Evolutionary conservation across 1,140 invertebrate species (phyloP).

Genomic region (Orussus abietinus): DNA sequence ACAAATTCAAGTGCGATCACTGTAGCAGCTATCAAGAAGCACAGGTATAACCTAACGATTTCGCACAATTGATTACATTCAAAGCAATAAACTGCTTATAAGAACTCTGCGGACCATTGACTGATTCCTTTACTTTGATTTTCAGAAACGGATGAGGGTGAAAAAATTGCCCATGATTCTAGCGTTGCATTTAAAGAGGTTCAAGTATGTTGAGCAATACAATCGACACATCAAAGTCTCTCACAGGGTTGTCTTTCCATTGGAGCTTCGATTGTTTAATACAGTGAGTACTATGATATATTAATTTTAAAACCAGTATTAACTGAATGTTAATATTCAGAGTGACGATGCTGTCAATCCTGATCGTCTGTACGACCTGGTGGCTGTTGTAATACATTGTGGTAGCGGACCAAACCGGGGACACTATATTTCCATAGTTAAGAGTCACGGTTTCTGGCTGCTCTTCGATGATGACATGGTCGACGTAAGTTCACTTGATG

Average conservation of each 20-base stretch:
- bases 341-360: slow-evolving; percentile 97
- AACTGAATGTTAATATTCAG: slow-evolving; percentile 47
- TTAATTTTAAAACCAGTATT: slow-evolving; percentile 9
- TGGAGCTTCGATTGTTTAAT: slow-evolving; percentile 96
- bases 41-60: no score
- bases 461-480: slow-evolving; percentile 99
- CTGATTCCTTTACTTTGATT: no score
- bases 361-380: slow-evolving; percentile 95
- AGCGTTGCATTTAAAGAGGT: slow-evolving; percentile 95
- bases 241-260: slow-evolving; percentile 96
- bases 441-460: slow-evolving; percentile 98
- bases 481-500: slow-evolving; percentile 72
- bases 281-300: slow-evolving; percentile 69
- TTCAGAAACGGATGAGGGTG: slow-evolving; percentile 92
- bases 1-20: slow-evolving; percentile 99
- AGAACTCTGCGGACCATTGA: no score
- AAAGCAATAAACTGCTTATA: no score
- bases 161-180: slow-evolving; percentile 98
- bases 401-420: slow-evolving; percentile 98
- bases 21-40: slow-evolving; percentile 99
- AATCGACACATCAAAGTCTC: slow-evolving; percentile 99
- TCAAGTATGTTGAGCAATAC: slow-evolving; percentile 99
- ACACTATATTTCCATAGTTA: slow-evolving; percentile 99
- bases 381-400: slow-evolving; percentile 98
- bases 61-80: no score